Conservation (phyloP, 2,888 invertebrate genomes). For the Macrophya alboannulata region DNA sequence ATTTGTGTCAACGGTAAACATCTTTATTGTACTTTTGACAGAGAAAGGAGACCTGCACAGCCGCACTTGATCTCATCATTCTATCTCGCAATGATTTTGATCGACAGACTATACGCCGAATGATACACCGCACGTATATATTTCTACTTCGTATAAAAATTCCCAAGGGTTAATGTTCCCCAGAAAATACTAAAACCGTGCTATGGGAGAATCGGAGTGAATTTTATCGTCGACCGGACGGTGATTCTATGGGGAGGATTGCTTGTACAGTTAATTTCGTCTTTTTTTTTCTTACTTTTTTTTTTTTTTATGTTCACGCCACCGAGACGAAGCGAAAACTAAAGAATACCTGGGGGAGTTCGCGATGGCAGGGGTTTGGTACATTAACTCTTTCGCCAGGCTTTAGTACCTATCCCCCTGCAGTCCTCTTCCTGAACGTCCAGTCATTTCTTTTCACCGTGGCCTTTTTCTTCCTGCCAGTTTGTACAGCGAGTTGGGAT, state of each 20-base stretch:
- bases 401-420: constrained; percentile 12
- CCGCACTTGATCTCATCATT: neutral
- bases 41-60: neutral
- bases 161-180: neutral
- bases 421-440: neutral
- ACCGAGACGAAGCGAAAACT: constrained; percentile 22
- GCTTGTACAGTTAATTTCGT: constrained; percentile 6
- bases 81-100: neutral
- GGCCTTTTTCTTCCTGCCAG: neutral
- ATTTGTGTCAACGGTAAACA: constrained; percentile 43
- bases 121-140: neutral
- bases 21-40: constrained; percentile 15
- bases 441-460: constrained; percentile 5
- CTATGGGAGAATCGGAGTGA: constrained; percentile 7
- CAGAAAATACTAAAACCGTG: neutral
- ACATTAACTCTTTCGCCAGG: constrained; percentile 29
- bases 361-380: neutral
- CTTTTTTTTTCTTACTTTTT: neutral
- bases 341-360: constrained; percentile 28
- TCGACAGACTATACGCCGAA: neutral
- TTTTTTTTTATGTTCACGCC: neutral
- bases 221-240: neutral
- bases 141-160: neutral
- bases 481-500: constrained; percentile 38
- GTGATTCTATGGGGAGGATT: neutral